These are phyloP conservation scores for Neolamprologus sp. DNA, from an alignment of 2,113 vertebrate genomes.

Conservation along the genomic window DNA sequence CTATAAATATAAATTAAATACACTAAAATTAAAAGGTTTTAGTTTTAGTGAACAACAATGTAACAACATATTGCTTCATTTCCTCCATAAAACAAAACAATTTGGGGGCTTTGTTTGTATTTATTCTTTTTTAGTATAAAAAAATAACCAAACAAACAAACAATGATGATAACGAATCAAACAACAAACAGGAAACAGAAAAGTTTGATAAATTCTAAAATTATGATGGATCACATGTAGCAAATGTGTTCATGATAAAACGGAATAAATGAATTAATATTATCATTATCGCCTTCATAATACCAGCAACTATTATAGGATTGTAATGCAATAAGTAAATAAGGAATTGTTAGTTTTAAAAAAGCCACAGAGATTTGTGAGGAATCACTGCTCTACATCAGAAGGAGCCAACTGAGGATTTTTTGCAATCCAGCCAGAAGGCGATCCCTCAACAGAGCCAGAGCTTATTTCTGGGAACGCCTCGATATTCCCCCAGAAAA, in stretches of 20 bases:
- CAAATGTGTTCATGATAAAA: neutral
- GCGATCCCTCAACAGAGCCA: accelerated
- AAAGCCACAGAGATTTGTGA: neutral
- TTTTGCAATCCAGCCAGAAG: neutral
- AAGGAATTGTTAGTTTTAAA: neutral
- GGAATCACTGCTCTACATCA: neutral
- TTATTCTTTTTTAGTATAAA: neutral
- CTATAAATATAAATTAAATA: neutral
- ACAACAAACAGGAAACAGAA: neutral
- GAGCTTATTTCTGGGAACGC: neutral
- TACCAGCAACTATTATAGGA: neutral
- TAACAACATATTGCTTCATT: neutral
- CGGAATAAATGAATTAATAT: neutral
- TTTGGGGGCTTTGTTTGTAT: neutral
- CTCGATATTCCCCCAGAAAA: neutral
- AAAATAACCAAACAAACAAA: neutral
- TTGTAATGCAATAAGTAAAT: neutral
- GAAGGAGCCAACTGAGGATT: neutral
- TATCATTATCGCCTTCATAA: neutral
- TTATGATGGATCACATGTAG: neutral
- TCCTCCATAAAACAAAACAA: neutral
- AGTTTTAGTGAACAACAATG: neutral
- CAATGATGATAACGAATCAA: accelerated
- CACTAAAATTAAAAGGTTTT: neutral
- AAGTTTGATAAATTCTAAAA: neutral